phyloP scores from a whole-genome alignment of 2,113 vertebrate species.

The Anseranas semipalmata region DNA sequence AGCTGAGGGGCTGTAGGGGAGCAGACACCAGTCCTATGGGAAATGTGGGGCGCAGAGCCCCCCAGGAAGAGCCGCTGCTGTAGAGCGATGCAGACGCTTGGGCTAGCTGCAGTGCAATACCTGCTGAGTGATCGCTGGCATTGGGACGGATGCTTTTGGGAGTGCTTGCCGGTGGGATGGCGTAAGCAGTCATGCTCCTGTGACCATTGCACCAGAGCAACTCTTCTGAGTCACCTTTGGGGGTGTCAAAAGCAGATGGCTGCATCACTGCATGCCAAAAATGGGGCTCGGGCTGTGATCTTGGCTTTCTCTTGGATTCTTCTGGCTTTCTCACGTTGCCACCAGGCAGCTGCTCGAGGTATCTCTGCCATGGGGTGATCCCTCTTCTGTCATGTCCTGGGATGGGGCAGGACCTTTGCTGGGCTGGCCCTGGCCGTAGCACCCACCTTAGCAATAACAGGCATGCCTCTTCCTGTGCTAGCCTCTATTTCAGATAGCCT shows the following conservation, averaged over 20 bases:
- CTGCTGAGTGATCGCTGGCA: fast-evolving
- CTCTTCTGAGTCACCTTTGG: background rate
- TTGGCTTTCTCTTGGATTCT: background rate
- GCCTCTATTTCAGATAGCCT: background rate
- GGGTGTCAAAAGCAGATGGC: background rate
- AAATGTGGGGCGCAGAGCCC: background rate
- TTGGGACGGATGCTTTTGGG: background rate
- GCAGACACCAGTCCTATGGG: background rate
- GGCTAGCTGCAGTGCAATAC: fast-evolving
- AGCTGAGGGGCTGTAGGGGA: background rate
- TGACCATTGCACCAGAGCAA: background rate
- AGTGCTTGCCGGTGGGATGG: background rate
- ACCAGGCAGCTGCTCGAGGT: background rate
- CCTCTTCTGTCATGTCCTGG: background rate
- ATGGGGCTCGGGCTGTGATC: background rate
- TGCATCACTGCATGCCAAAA: background rate
- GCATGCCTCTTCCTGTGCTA: fast-evolving
- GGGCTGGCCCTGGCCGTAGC: background rate
- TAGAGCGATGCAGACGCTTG: background rate
- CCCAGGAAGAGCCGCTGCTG: background rate
- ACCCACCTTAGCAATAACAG: background rate
- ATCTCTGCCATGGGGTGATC: background rate
- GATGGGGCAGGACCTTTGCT: background rate
- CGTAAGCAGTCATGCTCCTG: background rate
- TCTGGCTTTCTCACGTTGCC: background rate